Conservation (phyloP, 2,888 invertebrate species). For the Athripsodes cinereus region DNA sequence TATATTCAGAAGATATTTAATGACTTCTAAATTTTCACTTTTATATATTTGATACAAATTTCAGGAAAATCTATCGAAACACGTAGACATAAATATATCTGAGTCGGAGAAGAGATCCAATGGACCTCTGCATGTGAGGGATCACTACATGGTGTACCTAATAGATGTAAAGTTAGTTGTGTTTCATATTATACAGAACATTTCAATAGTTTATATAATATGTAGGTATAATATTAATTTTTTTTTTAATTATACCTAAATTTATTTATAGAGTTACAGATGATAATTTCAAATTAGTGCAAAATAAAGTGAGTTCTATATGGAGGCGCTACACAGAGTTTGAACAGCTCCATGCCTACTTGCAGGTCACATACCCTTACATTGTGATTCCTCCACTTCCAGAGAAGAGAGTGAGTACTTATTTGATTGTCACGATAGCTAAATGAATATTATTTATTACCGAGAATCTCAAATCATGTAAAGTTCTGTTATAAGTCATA, state of each 20-base stretch:
- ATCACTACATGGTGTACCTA: conserved; percentile 72
- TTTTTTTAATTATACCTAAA: not conserved
- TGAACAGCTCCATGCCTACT: conserved; percentile 70
- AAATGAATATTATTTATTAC: no score
- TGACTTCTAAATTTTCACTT: no score
- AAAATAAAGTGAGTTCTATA: conserved; percentile 59
- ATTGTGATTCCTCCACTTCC: conserved; percentile 75
- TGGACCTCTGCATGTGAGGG: conserved; percentile 65
- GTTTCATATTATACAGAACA: no score
- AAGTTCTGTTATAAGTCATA: no score
- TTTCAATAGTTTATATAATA: no score
- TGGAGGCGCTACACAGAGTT: conserved; percentile 83
- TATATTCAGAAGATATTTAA: no score
- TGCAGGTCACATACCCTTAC: conserved; percentile 73
- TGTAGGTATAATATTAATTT: not conserved
- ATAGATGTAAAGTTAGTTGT: conserved; percentile 67
- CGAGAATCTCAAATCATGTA: no score
- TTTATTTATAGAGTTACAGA: conserved; percentile 55
- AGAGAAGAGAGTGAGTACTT: conserved; percentile 58
- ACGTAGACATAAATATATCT: conserved; percentile 67
- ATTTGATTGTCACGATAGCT: no score
- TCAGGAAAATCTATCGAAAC: conserved; percentile 54
- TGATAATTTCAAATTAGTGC: conserved; percentile 53
- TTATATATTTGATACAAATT: conserved; percentile 34
- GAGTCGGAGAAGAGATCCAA: conserved; percentile 74